Percentiles rank a stretch among this genome's conserved stretches.
phyloP scores from a whole-genome alignment of 1,140 invertebrate species.

The Heliconius melpomene region DNA sequence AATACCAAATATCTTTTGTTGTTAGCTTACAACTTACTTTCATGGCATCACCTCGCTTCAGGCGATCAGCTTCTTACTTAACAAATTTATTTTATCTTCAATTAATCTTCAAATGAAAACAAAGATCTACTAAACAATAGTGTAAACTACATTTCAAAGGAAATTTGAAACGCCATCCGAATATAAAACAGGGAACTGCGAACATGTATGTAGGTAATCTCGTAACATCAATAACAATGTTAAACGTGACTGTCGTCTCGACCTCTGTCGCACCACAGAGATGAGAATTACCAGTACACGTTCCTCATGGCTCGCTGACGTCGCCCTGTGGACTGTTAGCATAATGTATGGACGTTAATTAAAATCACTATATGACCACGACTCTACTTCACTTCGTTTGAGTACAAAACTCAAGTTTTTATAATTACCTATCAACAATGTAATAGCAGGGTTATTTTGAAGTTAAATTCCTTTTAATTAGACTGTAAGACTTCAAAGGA shows the following conservation, averaged over 20 bases:
- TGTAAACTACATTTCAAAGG: background rate
- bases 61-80: too few relatives aligned
- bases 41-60: too few relatives aligned
- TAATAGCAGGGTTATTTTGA: background rate
- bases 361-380: too few relatives aligned
- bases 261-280: background rate
- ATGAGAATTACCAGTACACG: background rate
- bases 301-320: background rate
- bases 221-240: slow-evolving; percentile 8
- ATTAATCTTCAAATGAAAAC: background rate
- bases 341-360: background rate
- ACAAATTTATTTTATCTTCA: background rate
- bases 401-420: background rate
- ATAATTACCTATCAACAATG: background rate
- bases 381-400: background rate
- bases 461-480: background rate
- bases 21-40: background rate
- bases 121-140: background rate
- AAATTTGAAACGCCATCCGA: background rate
- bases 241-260: background rate
- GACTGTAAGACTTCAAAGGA: background rate
- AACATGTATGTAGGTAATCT: background rate
- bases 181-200: background rate
- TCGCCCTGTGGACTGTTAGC: background rate
- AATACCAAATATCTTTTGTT: background rate